Evolutionary conservation across 1,140 invertebrate species (phyloP).

Genomic region (Rhynchophorus ferrugineus): DNA sequence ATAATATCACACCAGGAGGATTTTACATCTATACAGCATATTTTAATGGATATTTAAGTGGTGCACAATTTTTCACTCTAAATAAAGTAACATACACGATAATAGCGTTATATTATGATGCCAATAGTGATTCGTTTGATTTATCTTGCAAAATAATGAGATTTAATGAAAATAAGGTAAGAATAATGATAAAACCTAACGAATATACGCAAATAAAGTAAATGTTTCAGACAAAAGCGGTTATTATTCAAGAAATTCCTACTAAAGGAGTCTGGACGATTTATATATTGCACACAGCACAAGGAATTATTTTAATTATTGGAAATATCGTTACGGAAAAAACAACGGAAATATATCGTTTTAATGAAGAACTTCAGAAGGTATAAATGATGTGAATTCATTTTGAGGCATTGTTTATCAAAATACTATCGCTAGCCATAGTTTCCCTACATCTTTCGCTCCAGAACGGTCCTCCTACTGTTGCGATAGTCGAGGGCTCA

Average conservation of each 20-base stretch:
- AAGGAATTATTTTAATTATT: constrained; percentile 31
- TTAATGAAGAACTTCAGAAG: constrained; percentile 28
- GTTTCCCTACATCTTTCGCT: too few relatives aligned
- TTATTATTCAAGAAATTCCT: constrained; percentile 29
- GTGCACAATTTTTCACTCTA: constrained; percentile 33
- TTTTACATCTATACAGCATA: constrained; percentile 13
- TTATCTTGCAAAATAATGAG: constrained; percentile 27
- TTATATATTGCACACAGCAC: constrained; percentile 28
- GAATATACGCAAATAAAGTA: constrained; percentile 1
- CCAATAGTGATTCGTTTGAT: constrained; percentile 22
- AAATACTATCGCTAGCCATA: too few relatives aligned
- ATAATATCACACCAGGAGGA: constrained; percentile 4
- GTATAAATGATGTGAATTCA: too few relatives aligned
- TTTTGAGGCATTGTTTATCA: too few relatives aligned
- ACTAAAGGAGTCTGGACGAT: constrained; percentile 23
- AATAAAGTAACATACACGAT: constrained; percentile 28
- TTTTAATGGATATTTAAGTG: constrained; percentile 32
- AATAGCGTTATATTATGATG: constrained; percentile 31
- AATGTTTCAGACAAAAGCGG: constrained; percentile 19
- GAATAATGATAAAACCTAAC: background rate
- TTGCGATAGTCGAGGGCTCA: too few relatives aligned
- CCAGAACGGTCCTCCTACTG: too few relatives aligned
- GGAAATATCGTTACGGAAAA: constrained; percentile 23
- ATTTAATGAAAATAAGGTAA: constrained; percentile 28
- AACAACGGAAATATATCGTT: constrained; percentile 29